These are phyloP conservation scores for Copidosoma floridanum DNA, from an alignment of 1,140 invertebrate species.

Conservation along the genomic window DNA sequence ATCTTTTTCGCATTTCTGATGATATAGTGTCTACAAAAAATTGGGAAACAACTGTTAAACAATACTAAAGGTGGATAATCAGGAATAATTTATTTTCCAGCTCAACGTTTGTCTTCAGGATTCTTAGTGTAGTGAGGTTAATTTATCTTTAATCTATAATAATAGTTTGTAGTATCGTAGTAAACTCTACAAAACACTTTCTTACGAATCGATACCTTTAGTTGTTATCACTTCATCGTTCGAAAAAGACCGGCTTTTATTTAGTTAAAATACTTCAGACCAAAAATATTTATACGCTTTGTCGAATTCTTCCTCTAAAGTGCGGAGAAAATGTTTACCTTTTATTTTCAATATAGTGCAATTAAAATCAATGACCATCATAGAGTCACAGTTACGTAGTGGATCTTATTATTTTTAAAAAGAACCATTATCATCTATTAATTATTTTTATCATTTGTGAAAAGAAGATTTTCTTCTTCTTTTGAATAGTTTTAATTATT, in stretches of 20 bases:
- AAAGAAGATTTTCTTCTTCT: no score
- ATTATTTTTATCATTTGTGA: no score
- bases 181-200: slow-evolving; percentile 26
- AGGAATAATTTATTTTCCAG: not conserved
- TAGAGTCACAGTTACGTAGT: not conserved
- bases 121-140: slow-evolving; percentile 14
- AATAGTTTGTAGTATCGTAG: slow-evolving; percentile 42
- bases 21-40: no score
- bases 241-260: slow-evolving; percentile 28
- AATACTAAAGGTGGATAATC: no score
- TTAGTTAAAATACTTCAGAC: slow-evolving; percentile 41
- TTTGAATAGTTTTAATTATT: no score
- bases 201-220: slow-evolving; percentile 18
- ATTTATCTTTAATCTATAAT: no score
- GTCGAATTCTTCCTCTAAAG: slow-evolving; percentile 28
- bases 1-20: no score
- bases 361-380: slow-evolving; percentile 5
- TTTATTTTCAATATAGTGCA: slow-evolving; percentile 16
- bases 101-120: slow-evolving; percentile 12
- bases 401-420: not conserved
- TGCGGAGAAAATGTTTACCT: slow-evolving; percentile 13
- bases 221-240: not conserved
- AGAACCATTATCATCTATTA: no score
- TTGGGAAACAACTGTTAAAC: no score
- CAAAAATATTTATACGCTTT: slow-evolving; percentile 44